Percentiles rank a stretch among this genome's conserved stretches.
Evolutionary conservation across 1,140 invertebrate genomes (phyloP).

Genomic region (Thereuonema tuberculata): DNA sequence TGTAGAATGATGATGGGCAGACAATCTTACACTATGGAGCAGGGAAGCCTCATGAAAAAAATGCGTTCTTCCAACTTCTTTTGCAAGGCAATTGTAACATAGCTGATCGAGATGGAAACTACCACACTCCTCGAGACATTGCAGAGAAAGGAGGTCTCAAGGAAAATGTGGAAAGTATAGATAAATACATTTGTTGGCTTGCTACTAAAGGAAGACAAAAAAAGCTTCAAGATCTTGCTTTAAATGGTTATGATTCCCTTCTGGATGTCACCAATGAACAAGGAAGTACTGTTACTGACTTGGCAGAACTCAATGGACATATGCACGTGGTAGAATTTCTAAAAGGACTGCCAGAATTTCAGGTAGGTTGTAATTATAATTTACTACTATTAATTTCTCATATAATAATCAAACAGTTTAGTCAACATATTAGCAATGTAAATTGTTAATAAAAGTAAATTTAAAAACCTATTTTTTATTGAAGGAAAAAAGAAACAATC

Average conservation of each 20-base stretch:
- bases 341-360: conserved; percentile 53
- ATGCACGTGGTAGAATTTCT: conserved; percentile 44
- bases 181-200: conserved; percentile 57
- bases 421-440: too few relatives aligned
- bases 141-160: conserved; percentile 56
- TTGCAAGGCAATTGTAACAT: conserved; percentile 62
- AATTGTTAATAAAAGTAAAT: too few relatives aligned
- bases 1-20: conserved; percentile 72
- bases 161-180: conserved; percentile 68
- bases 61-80: conserved; percentile 57
- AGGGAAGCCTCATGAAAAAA: conserved; percentile 53
- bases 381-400: too few relatives aligned
- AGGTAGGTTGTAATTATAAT: conserved; percentile 40
- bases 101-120: conserved; percentile 54
- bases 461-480: too few relatives aligned
- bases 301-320: conserved; percentile 45
- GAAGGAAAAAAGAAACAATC: too few relatives aligned
- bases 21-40: conserved; percentile 79
- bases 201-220: conserved; percentile 49
- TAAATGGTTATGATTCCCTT: conserved; percentile 77
- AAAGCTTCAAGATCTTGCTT: conserved; percentile 50
- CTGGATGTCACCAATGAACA: conserved; percentile 50
- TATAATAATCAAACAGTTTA: too few relatives aligned
- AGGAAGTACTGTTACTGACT: conserved; percentile 49
- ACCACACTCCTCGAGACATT: conserved; percentile 72